Evolutionary conservation across 2,113 vertebrate species (phyloP).

Genomic region (Phrynocephalus versicolor): DNA sequence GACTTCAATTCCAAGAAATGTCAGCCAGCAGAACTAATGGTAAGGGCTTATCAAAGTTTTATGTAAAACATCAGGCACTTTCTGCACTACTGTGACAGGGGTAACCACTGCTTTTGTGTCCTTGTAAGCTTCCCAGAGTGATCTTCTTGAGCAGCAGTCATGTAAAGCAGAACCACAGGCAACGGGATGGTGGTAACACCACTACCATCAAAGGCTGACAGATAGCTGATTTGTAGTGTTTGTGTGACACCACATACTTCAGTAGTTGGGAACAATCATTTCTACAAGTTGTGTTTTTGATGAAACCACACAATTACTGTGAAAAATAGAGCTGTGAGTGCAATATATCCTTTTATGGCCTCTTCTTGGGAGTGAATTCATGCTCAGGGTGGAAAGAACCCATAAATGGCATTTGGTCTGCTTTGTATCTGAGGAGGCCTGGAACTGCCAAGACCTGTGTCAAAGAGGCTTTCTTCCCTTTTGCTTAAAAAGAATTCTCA

Average conservation of each 20-base stretch:
- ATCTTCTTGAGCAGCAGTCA: not conserved
- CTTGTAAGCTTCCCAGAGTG: not conserved
- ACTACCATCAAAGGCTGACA: not conserved
- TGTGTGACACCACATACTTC: not conserved
- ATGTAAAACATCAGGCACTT: too few relatives aligned
- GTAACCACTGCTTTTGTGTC: not conserved
- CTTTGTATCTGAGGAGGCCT: not conserved
- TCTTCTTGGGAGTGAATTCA: not conserved
- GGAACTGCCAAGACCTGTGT: slow-evolving; percentile 3
- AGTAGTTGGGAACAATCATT: too few relatives aligned
- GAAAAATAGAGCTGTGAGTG: not conserved
- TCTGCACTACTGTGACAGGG: too few relatives aligned
- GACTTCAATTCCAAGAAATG: not conserved
- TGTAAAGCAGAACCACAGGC: not conserved
- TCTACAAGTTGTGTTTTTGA: not conserved
- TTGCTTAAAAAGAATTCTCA: not conserved
- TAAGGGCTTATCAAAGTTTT: not conserved
- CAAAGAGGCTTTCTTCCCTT: slow-evolving; percentile 30
- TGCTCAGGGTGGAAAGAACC: slow-evolving; percentile 7
- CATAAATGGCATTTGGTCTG: not conserved
- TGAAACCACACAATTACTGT: not conserved
- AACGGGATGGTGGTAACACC: not conserved
- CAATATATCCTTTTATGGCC: not conserved
- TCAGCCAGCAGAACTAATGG: not conserved
- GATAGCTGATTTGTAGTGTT: not conserved